These are phyloP conservation scores for Macrophya alboannulata DNA, from an alignment of 2,888 invertebrate genomes.

Conservation along the genomic window DNA sequence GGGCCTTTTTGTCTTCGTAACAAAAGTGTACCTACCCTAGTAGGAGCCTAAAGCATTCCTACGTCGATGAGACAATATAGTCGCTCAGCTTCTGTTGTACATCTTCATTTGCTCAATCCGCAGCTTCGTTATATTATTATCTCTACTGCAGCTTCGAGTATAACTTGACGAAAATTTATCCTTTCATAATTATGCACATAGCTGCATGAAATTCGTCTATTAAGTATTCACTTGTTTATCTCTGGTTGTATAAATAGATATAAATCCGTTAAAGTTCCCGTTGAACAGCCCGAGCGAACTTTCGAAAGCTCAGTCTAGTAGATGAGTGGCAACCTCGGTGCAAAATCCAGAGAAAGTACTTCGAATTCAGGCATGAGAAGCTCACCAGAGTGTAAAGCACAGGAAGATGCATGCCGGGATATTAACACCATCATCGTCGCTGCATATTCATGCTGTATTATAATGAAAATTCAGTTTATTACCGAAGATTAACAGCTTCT, in stretches of 20 bases:
- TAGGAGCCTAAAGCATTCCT: not conserved
- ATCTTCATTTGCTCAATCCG: slow-evolving; percentile 33
- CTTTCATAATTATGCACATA: not conserved
- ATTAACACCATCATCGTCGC: slow-evolving; percentile 80
- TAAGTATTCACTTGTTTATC: not conserved
- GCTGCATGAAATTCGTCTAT: not conserved
- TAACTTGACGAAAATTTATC: not conserved
- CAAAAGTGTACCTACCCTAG: slow-evolving; percentile 18
- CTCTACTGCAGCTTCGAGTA: not conserved
- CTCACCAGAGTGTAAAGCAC: slow-evolving; percentile 79
- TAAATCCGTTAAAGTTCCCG: slow-evolving; percentile 9
- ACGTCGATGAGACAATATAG: slow-evolving; percentile 18
- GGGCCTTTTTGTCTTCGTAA: slow-evolving; percentile 24
- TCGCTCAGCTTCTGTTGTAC: not conserved
- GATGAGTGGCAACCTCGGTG: slow-evolving; percentile 67
- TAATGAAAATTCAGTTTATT: slow-evolving; percentile 81
- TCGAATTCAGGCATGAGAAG: slow-evolving; percentile 77
- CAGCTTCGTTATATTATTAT: slow-evolving; percentile 1
- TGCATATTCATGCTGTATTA: slow-evolving; percentile 80
- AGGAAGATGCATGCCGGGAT: slow-evolving; percentile 79
- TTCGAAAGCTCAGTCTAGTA: slow-evolving; percentile 49
- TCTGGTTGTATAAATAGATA: slow-evolving; percentile 9
- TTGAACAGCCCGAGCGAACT: not conserved
- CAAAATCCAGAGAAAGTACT: slow-evolving; percentile 77
- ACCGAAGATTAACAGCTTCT: slow-evolving; percentile 80